Conservation (phyloP, 2,888 invertebrate species). For the Trachelus iudaicus region DNA sequence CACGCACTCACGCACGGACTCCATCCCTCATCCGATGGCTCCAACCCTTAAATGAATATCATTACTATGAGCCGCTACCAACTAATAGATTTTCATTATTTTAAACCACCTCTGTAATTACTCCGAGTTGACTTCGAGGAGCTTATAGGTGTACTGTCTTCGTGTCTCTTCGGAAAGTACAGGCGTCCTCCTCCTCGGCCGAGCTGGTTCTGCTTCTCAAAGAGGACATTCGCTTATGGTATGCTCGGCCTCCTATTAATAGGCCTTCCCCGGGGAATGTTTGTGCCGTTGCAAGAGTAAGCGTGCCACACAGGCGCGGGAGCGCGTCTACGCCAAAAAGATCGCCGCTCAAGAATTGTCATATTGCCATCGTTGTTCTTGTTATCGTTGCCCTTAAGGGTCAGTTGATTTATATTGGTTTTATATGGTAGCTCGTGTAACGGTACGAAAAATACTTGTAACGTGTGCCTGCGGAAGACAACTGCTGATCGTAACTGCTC, state of each 20-base stretch:
- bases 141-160: not conserved
- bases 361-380: not conserved
- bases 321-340: not conserved
- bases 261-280: constrained; percentile 24
- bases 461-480: not conserved
- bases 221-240: constrained; percentile 35
- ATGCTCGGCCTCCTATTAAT: constrained; percentile 40
- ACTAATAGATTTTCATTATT: constrained; percentile 58
- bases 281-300: not conserved
- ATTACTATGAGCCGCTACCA: constrained; percentile 33
- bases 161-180: not conserved
- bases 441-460: not conserved
- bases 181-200: not conserved
- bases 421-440: not conserved
- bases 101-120: constrained; percentile 44
- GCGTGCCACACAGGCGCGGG: not conserved
- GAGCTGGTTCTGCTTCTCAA: constrained; percentile 37
- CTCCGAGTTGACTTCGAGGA: constrained; percentile 7
- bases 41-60: constrained; percentile 25
- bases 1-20: constrained; percentile 16
- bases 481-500: not conserved
- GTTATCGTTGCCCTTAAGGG: not conserved
- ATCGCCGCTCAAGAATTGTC: not conserved
- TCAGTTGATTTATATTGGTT: not conserved
- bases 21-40: constrained; percentile 5